A percentile compares a stretch with the other conserved stretches of the same genome.
Conservation (phyloP, 2,797 vertebrate genomes). For the Triplophysa bombifrons region DNA sequence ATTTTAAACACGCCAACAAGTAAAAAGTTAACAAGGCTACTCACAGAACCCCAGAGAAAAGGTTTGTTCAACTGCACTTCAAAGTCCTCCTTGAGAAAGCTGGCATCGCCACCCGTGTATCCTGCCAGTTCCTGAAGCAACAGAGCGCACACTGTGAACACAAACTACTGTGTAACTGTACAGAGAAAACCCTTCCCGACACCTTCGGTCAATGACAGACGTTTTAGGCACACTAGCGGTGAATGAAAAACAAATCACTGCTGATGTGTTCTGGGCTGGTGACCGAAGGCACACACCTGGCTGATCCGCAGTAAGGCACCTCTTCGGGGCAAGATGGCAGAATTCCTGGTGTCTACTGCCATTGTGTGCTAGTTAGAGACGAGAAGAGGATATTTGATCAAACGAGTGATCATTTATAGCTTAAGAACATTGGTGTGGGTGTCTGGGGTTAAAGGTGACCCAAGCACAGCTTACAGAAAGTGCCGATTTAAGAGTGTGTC, state of each 20-base stretch:
- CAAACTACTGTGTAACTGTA: background rate
- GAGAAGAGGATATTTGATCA: conserved; percentile 8
- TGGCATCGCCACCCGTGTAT: conserved; percentile 91
- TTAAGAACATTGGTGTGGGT: background rate
- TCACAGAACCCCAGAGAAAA: conserved; percentile 87
- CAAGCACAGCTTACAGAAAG: conserved; percentile 78
- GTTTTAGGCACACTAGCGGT: background rate
- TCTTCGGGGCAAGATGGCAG: conserved; percentile 87
- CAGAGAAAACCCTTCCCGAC: background rate
- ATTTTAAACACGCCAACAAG: background rate
- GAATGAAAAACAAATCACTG: background rate
- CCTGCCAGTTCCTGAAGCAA: conserved; percentile 88
- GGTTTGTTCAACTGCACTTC: conserved; percentile 90
- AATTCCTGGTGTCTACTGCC: conserved; percentile 91
- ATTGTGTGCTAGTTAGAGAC: conserved; percentile 83
- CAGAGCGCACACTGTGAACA: conserved; percentile 28
- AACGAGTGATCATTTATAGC: conserved; percentile 15
- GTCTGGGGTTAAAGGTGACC: background rate
- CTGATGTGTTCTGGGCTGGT: conserved; percentile 8
- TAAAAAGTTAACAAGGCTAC: conserved; percentile 39
- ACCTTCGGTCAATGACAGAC: background rate
- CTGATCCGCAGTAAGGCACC: conserved; percentile 92
- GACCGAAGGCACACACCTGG: conserved; percentile 77
- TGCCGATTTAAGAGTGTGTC: conserved; percentile 93
- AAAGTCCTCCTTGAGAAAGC: conserved; percentile 93